Evolutionary conservation across 1,140 invertebrate genomes (phyloP).

Genomic region (Drosophila funebris): DNA sequence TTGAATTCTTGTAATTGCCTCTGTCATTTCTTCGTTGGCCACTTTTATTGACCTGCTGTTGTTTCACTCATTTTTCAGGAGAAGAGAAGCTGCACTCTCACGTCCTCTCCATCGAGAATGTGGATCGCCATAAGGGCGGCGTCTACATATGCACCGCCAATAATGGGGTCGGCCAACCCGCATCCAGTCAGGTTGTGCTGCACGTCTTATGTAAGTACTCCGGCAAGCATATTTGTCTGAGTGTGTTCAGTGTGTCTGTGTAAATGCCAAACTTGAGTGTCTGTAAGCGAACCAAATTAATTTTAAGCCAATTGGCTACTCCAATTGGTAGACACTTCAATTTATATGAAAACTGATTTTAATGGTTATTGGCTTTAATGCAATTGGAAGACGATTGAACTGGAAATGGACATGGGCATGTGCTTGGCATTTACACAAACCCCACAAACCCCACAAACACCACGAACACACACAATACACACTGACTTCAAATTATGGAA

Average conservation of each 20-base stretch:
- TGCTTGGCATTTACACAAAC: conserved; percentile 17
- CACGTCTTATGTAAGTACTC: conserved; percentile 86
- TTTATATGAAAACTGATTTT: conserved; percentile 79
- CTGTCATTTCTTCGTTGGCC: conserved; percentile 55
- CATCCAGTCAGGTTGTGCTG: conserved; percentile 85
- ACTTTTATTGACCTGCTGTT: conserved; percentile 69
- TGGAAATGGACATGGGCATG: conserved; percentile 35
- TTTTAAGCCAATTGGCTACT: conserved; percentile 48
- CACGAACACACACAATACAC: conserved; percentile 10
- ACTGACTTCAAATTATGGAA: conserved; percentile 70
- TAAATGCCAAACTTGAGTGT: conserved; percentile 20
- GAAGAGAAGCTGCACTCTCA: conserved; percentile 85
- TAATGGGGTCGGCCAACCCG: conserved; percentile 87
- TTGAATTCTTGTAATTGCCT: conserved; percentile 66
- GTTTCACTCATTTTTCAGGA: conserved; percentile 70
- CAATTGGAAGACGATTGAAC: conserved; percentile 31
- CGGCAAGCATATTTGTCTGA: not conserved
- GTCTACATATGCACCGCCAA: conserved; percentile 87
- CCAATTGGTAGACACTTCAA: conserved; percentile 62
- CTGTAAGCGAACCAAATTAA: conserved; percentile 74
- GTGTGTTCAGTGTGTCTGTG: conserved; percentile 3
- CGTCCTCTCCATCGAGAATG: conserved; percentile 84
- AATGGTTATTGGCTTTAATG: conserved; percentile 66
- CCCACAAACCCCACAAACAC: conserved; percentile 8
- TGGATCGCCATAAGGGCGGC: conserved; percentile 86